These are phyloP conservation scores for Nasonia vitripennis DNA, from an alignment of 1,140 invertebrate genomes.

Conservation along the genomic window DNA sequence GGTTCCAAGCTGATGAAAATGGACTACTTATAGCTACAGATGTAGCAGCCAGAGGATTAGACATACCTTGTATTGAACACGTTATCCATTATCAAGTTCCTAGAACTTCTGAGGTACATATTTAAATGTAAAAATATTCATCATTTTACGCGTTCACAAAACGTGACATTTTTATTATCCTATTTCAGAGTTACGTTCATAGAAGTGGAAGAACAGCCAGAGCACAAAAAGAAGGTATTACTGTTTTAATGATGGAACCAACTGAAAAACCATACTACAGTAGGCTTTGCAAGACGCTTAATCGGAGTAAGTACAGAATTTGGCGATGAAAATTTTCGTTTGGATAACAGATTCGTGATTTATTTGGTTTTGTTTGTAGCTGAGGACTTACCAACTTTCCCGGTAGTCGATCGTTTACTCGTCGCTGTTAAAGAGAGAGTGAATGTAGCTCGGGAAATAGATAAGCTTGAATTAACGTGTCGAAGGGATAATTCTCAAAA, in stretches of 20 bases:
- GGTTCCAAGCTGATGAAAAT: constrained; percentile 86
- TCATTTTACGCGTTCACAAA: neutral
- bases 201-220: constrained; percentile 96
- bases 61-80: constrained; percentile 95
- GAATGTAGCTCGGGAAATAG: constrained; percentile 85
- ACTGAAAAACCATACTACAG: constrained; percentile 87
- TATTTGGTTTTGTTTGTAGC: constrained; percentile 73
- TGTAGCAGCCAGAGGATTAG: constrained; percentile 96
- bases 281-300: constrained; percentile 88
- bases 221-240: constrained; percentile 90
- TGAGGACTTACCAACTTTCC: constrained; percentile 89
- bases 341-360: constrained; percentile 46
- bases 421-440: constrained; percentile 83
- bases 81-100: constrained; percentile 99
- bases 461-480: constrained; percentile 82
- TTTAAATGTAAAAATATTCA: constrained; percentile 28
- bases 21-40: constrained; percentile 96
- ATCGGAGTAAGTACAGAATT: constrained; percentile 80
- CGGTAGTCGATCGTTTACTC: constrained; percentile 83
- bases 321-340: neutral
- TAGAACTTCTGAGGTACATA: constrained; percentile 88
- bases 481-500: constrained; percentile 82
- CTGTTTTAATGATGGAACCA: constrained; percentile 94
- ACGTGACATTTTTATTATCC: constrained; percentile 23
- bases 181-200: constrained; percentile 91